Evolutionary conservation across 1,140 invertebrate species (phyloP).

Genomic region (Lucilia sericata): DNA sequence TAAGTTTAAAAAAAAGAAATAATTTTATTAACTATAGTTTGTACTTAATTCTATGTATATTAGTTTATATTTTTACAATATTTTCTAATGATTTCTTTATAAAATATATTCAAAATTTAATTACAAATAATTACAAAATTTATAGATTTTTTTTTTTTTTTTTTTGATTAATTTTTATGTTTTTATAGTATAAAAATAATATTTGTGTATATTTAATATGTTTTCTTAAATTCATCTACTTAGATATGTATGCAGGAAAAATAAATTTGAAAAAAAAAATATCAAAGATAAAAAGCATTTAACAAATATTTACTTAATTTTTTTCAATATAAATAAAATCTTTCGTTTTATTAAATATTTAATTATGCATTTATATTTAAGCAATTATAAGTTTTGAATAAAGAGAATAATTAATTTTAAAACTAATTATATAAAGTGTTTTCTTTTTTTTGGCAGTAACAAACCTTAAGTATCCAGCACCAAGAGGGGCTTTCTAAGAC

Average conservation of each 20-base stretch:
- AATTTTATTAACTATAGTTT: slow-evolving; percentile 20
- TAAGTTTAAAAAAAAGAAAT: background rate
- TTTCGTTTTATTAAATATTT: slow-evolving; percentile 19
- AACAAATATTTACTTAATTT: slow-evolving; percentile 22
- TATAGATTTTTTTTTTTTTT: no score
- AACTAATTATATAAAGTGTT: background rate
- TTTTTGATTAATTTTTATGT: no score
- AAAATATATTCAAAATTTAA: no score
- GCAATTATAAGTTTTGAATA: slow-evolving; percentile 41
- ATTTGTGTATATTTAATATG: no score
- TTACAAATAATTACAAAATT: no score
- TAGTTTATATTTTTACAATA: slow-evolving; percentile 2
- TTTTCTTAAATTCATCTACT: no score
- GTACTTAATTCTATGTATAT: slow-evolving; percentile 1
- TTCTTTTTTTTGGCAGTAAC: no score
- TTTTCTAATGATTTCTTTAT: no score
- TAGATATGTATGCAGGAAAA: no score
- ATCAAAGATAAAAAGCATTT: slow-evolving; percentile 40
- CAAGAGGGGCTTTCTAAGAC: no score
- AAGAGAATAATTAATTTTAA: slow-evolving; percentile 21
- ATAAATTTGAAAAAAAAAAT: slow-evolving; percentile 3
- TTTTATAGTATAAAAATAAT: no score
- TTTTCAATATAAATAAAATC: background rate
- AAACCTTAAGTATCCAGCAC: no score
- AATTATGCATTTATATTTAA: slow-evolving; percentile 37